Conservation (phyloP, 2,888 invertebrate genomes). For the Stenolophus ochropezus region DNA sequence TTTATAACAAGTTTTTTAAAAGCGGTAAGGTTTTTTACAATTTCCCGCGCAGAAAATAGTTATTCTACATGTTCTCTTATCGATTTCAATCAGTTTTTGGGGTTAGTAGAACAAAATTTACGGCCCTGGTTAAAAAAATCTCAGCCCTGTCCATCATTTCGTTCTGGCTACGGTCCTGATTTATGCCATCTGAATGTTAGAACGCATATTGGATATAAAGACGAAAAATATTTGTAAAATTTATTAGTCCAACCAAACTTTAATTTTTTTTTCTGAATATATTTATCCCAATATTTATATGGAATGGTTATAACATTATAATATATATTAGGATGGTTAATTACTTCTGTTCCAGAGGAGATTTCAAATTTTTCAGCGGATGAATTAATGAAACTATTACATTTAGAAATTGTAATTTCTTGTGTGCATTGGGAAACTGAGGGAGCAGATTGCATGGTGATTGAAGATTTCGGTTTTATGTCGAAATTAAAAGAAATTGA, state of each 20-base stretch:
- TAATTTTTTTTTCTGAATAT: background rate
- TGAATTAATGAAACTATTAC: background rate
- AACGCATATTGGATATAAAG: background rate
- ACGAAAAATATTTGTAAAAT: background rate
- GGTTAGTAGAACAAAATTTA: no score
- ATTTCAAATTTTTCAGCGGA: background rate
- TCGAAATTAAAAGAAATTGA: no score
- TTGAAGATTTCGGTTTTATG: no score
- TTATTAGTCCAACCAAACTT: background rate
- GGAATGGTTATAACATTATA: background rate
- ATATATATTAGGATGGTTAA: background rate
- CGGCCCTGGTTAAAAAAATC: background rate
- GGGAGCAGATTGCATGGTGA: no score
- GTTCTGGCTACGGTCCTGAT: background rate
- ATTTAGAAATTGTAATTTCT: background rate
- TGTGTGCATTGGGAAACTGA: background rate
- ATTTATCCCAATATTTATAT: background rate
- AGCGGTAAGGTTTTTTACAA: no score
- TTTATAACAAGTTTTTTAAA: no score
- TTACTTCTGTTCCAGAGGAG: background rate
- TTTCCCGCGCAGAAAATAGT: no score
- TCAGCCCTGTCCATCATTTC: background rate
- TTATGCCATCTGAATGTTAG: background rate
- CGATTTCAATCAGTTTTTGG: no score
- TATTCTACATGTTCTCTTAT: no score